Evolutionary conservation across 2,797 vertebrate species (phyloP).

Genomic region (Squalus acanthias): DNA sequence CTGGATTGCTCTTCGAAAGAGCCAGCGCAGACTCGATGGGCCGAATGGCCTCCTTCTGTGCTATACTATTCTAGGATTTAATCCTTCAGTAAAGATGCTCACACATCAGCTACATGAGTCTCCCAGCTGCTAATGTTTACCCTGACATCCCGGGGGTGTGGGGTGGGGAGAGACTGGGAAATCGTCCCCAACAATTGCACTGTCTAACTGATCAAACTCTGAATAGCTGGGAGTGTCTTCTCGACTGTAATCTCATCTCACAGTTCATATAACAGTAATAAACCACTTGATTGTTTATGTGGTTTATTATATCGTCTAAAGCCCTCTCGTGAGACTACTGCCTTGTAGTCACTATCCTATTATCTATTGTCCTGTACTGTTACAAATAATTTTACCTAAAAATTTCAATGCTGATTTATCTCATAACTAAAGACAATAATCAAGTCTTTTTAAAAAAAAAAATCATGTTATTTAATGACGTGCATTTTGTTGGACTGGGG

Average conservation of each 20-base stretch:
- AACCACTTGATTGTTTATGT: slow-evolving; percentile 8
- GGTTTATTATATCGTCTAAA: neutral
- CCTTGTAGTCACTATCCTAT: neutral
- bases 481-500: neutral
- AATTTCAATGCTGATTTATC: neutral
- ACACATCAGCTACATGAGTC: neutral
- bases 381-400: neutral
- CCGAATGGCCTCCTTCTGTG: neutral
- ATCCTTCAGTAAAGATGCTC: neutral
- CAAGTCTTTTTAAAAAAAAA: neutral
- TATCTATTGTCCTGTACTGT: neutral
- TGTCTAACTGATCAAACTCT: neutral
- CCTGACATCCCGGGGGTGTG: neutral
- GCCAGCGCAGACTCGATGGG: neutral
- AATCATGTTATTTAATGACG: neutral
- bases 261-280: neutral
- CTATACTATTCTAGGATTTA: neutral
- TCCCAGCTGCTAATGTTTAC: neutral
- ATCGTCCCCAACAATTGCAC: neutral
- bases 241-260: neutral
- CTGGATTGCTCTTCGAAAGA: neutral
- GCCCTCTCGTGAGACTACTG: slow-evolving; percentile 6
- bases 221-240: neutral
- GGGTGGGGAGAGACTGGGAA: neutral
- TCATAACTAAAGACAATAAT: neutral